phyloP scores from a whole-genome alignment of 2,113 vertebrate species.

The Perca flavescens region DNA sequence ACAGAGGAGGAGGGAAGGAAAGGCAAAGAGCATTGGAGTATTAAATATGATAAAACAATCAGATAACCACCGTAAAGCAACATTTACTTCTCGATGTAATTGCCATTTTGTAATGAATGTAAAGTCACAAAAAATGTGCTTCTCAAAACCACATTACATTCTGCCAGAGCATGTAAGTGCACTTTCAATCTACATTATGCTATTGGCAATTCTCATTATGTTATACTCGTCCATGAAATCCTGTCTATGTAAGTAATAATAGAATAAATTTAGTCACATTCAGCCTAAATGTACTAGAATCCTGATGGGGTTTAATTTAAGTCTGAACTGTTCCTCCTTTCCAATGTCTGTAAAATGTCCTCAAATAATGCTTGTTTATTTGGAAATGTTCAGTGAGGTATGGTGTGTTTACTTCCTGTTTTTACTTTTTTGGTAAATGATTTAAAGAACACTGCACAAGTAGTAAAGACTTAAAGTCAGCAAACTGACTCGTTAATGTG shows the following conservation, averaged over 20 bases:
- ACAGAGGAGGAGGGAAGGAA: neutral
- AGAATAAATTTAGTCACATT: constrained; percentile 46
- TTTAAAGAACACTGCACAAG: no score
- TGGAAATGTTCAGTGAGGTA: no score
- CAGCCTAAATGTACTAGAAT: constrained; percentile 37
- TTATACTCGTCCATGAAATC: constrained; percentile 39
- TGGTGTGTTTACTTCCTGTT: no score
- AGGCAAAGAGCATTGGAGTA: constrained; percentile 25
- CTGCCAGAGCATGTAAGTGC: constrained; percentile 44
- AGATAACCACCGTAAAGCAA: constrained; percentile 56
- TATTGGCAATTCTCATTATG: constrained; percentile 65
- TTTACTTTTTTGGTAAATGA: no score
- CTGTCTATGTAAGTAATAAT: constrained; percentile 46
- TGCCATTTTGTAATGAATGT: constrained; percentile 60
- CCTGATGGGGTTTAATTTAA: constrained; percentile 20
- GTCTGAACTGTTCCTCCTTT: neutral
- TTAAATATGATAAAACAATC: constrained; percentile 61
- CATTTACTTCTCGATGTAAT: constrained; percentile 57
- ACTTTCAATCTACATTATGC: constrained; percentile 59
- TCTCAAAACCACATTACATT: constrained; percentile 40
- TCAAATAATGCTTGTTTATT: neutral
- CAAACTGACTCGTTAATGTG: no score
- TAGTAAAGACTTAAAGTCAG: no score
- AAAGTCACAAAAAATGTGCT: constrained; percentile 33
- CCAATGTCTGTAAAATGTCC: neutral